phyloP scores from a whole-genome alignment of 2,113 vertebrate genomes.

The Pleuronectes platessa region DNA sequence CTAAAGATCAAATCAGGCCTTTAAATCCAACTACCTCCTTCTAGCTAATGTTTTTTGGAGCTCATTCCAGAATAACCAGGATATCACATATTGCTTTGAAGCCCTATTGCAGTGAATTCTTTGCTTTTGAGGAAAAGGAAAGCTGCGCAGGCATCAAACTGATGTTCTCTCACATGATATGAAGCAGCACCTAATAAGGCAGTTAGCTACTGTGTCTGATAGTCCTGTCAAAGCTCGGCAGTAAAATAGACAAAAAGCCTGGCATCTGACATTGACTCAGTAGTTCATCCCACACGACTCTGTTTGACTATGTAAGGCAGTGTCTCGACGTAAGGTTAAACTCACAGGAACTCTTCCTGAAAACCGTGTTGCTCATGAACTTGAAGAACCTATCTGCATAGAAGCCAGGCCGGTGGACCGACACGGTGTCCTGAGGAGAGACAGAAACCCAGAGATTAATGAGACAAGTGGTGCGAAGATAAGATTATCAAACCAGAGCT shows the following conservation, averaged over 20 bases:
- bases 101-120: not conserved
- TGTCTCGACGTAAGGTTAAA: conserved; percentile 35
- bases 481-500: conserved; percentile 33
- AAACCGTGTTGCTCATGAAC: conserved; percentile 96
- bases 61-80: not conserved
- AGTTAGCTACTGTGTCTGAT: conserved; percentile 39
- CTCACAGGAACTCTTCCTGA: conserved; percentile 97
- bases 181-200: conserved; percentile 57
- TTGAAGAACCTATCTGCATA: conserved; percentile 98
- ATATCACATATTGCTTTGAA: not conserved
- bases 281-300: conserved; percentile 20
- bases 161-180: conserved; percentile 8
- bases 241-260: conserved; percentile 43
- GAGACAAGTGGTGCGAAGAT: conserved; percentile 44
- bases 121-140: not conserved
- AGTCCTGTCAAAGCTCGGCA: conserved; percentile 39
- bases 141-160: conserved; percentile 14
- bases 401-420: conserved; percentile 96
- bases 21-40: not conserved
- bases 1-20: not conserved
- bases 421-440: conserved; percentile 91
- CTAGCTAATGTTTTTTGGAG: not conserved
- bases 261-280: conserved; percentile 32
- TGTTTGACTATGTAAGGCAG: conserved; percentile 70
- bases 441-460: conserved; percentile 54